Percentiles rank a stretch among this genome's conserved stretches.
phyloP scores from a whole-genome alignment of 2,797 vertebrate genomes.

The Falco naumanni region DNA sequence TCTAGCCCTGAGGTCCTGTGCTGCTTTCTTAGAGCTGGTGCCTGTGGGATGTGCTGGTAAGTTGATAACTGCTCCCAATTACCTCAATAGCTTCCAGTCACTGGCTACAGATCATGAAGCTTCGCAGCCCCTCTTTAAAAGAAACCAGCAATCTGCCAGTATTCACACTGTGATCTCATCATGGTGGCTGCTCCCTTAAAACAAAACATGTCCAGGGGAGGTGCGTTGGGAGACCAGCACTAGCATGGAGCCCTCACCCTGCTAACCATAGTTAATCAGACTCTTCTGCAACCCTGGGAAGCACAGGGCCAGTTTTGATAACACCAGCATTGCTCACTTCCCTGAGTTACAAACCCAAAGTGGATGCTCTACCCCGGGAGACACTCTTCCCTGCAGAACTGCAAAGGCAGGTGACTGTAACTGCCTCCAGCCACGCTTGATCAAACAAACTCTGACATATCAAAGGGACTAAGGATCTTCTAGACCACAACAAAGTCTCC shows the following conservation, averaged over 20 bases:
- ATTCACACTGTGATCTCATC: neutral
- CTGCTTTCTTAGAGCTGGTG: neutral
- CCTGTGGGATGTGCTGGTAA: neutral
- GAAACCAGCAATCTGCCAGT: neutral
- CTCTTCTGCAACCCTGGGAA: neutral
- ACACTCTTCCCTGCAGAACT: neutral
- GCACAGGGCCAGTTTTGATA: neutral
- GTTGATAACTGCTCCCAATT: neutral
- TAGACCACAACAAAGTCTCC: neutral
- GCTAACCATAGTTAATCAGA: neutral
- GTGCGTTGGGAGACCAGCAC: neutral
- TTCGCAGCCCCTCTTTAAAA: neutral
- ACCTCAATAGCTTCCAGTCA: neutral
- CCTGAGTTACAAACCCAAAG: neutral
- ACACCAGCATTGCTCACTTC: neutral
- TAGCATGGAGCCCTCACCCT: accelerated
- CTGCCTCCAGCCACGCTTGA: neutral
- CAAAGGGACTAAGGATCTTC: neutral
- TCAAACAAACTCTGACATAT: accelerated
- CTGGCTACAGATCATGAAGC: neutral
- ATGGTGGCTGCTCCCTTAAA: neutral
- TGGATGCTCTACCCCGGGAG: neutral
- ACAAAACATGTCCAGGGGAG: neutral
- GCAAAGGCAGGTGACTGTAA: neutral
- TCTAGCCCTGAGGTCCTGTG: neutral